phyloP scores from a whole-genome alignment of 1,140 invertebrate species.

The Diorhabda sublineata region DNA sequence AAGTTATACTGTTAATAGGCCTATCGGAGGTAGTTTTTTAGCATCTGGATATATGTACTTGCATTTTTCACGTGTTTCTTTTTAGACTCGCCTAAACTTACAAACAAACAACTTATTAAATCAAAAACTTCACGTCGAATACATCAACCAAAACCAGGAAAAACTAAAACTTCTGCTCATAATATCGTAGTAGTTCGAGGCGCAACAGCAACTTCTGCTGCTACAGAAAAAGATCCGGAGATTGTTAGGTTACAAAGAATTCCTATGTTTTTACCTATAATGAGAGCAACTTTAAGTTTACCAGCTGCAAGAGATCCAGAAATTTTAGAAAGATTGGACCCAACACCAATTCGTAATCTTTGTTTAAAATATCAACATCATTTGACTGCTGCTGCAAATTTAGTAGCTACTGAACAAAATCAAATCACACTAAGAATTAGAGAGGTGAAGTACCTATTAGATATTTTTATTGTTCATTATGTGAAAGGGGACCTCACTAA shows the following conservation, averaged over 20 bases:
- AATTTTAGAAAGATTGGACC: slow-evolving; percentile 73
- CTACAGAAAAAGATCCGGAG: slow-evolving; percentile 74
- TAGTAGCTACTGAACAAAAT: slow-evolving; percentile 70
- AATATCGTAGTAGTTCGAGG: slow-evolving; percentile 84
- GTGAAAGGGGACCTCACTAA: no score
- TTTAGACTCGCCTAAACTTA: slow-evolving; percentile 71
- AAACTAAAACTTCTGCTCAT: slow-evolving; percentile 43
- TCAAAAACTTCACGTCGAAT: slow-evolving; percentile 39
- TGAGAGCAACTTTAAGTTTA: slow-evolving; percentile 81
- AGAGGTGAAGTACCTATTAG: slow-evolving; percentile 56
- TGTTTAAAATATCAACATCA: slow-evolving; percentile 74
- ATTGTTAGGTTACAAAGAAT: slow-evolving; percentile 73
- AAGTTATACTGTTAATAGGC: slow-evolving; percentile 87
- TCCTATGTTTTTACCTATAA: slow-evolving; percentile 89
- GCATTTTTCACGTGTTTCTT: slow-evolving; percentile 8
- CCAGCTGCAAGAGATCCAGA: slow-evolving; percentile 83
- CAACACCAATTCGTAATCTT: slow-evolving; percentile 58
- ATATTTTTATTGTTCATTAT: no score
- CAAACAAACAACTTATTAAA: slow-evolving; percentile 52
- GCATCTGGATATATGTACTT: background rate
- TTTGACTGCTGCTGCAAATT: slow-evolving; percentile 63
- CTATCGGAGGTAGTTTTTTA: slow-evolving; percentile 67
- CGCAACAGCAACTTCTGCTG: slow-evolving; percentile 57
- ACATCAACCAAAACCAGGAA: slow-evolving; percentile 30
- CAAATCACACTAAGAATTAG: slow-evolving; percentile 65